phyloP scores from a whole-genome alignment of 2,888 invertebrate species.

The Crioceris asparagi region DNA sequence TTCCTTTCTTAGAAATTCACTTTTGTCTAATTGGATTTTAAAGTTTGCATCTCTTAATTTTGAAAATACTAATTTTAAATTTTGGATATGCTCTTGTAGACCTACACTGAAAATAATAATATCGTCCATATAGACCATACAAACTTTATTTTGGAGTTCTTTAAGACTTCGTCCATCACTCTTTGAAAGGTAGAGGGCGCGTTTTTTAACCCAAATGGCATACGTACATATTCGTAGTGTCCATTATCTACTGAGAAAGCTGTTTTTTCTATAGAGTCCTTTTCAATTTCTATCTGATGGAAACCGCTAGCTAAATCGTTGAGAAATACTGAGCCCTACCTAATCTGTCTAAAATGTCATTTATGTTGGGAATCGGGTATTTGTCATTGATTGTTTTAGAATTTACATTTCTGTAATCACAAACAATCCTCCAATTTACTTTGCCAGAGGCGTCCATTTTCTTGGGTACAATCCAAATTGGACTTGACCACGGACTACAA shows the following conservation, averaged over 20 bases:
- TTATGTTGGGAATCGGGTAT: conserved; percentile 8
- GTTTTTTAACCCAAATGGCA: conserved; percentile 25
- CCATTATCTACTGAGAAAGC: conserved; percentile 9
- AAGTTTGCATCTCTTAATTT: conserved; percentile 2
- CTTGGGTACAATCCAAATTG: conserved; percentile 12
- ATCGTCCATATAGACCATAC: conserved; percentile 7
- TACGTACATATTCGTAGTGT: conserved; percentile 11
- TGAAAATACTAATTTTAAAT: conserved; percentile 2
- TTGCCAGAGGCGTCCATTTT: conserved; percentile 12
- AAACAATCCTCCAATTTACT: conserved; percentile 7
- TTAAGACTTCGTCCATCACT: conserved; percentile 14
- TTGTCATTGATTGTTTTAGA: conserved; percentile 7
- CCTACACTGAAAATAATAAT: conserved; percentile 2
- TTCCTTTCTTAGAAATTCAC: conserved; percentile 8
- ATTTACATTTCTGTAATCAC: conserved; percentile 8
- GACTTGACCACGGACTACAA: conserved; percentile 9
- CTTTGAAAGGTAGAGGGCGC: conserved; percentile 7
- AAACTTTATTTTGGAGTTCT: conserved; percentile 9
- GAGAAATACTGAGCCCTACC: conserved; percentile 6
- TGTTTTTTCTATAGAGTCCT: conserved; percentile 9
- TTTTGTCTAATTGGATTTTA: conserved; percentile 4
- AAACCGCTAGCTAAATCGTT: conserved; percentile 11
- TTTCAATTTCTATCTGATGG: conserved; percentile 15
- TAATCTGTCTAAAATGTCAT: conserved; percentile 7
- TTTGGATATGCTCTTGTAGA: conserved; percentile 24